Evolutionary conservation across 2,888 invertebrate genomes (phyloP), one percentile per base, ranked within the genome.

Genomic region (Cheilosia grossa): DNA sequence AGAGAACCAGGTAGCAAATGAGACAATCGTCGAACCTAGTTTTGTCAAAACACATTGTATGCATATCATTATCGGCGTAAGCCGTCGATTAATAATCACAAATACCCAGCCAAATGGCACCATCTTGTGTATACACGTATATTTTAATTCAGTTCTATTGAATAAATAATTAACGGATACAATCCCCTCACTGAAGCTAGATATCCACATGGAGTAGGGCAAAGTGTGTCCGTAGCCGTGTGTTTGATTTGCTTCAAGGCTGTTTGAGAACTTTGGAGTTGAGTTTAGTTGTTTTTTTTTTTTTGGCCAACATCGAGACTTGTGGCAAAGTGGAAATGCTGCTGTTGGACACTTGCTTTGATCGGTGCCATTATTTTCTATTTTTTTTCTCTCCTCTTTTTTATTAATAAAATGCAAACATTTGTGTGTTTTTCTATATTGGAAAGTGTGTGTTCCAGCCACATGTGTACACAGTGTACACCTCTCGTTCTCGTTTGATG

Each of bases 141-240:
- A 30, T 24, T 64, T 64, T 40, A 51, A 51, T 51, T 64, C 47
- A 27, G 70, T 72, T 73, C 42, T 73, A 33, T 54, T 63, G 63
- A 63, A 73, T 73, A 63, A 73, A 73, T 54, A 73, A 73, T 73
- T 63, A 61, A 54, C 63, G 61, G 61, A 61, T 72, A 51, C 72
- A 53, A 63, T 40, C 53, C 40, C 33, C 44, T 51, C 42, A 66
- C 51, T 40, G 53, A 27, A 27, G 17, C 17, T 53, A 40, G 40
- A 27, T 40, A 64, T 30, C 27, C 47, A 40, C 56, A 58, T 19
- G 24, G 51, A 33, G 47, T 30, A 19, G 30, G 47, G 63, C 27
- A 17, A 72, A 58, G 19, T 27, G 61, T 51, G 30, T 21, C 49
- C 21, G 64, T 19, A 49, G 37, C 37, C 58, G 37, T 53, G 53